Base-by-base conservation (phyloP, 2,113 vertebrate species). In the Corythornis cristatus region DNA sequence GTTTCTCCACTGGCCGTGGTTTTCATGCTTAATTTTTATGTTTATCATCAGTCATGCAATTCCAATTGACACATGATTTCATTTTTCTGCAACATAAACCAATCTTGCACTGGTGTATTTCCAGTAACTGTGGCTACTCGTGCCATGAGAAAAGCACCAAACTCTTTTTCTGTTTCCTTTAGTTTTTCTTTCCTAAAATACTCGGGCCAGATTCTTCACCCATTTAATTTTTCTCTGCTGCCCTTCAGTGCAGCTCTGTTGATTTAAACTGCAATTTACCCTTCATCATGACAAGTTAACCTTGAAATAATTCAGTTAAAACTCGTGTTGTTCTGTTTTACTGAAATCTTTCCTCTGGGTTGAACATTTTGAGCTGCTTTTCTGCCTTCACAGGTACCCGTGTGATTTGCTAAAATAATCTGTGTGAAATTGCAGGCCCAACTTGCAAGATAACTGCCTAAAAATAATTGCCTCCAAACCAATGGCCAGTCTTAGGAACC, bases 31-130 rank as follows among this genome's bases (percentile, higher is more conserved):
- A 87, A 85, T 94, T 93, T 91, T 93, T 87, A 65, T 96, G 72
- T 88, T 94, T 91, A 76, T 43, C 45, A 91, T 88, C 89, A 89
- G 76, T 92, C 89, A 91, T 26, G 68, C 75, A 96, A 87, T 86
- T 88, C 71, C 82, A 86, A 48, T 43, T 94, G 94, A 96, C 72
- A 74, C 60, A 81, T 83, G 89, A 96, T 94, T 95, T 93, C 71
- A 95, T 92, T 96, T 92, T 95, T 93, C 87, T 91, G 84, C 68
- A 76, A 48, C 80, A 81, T 90, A 96, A 95, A 96, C 89, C 75
- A 83, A 93, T 95, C 95, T 89, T 88, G 74, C 48, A 67, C 86
- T n/a, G 60, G 29, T 78, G 84, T 71, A 57, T 43, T 92, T 95
- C 72, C 85, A 95, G 94, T 89, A 96, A 93, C 87, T 48, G 35